These are phyloP conservation scores for Puffinus mauretanicus DNA, from an alignment of 2,113 vertebrate genomes.

Conservation along the genomic window DNA sequence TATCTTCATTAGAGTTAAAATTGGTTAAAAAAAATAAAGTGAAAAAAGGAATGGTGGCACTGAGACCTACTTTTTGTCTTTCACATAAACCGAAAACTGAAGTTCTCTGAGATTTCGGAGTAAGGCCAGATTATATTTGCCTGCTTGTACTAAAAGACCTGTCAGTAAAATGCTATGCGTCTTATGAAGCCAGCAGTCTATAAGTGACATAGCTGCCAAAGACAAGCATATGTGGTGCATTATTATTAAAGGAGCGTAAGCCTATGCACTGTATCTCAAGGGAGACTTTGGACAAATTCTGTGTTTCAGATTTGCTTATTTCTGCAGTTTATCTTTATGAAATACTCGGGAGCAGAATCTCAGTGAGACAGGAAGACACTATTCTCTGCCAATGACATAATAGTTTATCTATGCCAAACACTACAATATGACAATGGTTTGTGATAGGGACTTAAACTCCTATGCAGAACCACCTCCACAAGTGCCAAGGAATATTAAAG, in stretches of 20 bases:
- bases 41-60: neutral
- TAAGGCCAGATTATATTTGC: neutral
- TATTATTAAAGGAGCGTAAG: neutral
- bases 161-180: neutral
- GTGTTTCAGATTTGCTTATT: conserved; percentile 6
- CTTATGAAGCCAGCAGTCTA: neutral
- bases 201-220: neutral
- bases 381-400: neutral
- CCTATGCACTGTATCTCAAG: neutral
- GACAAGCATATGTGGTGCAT: neutral
- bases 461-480: conserved; percentile 20
- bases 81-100: neutral
- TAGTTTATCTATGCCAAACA: conserved; percentile 16
- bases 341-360: neutral
- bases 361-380: neutral
- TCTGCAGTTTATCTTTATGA: conserved; percentile 2
- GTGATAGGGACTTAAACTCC: conserved; percentile 52
- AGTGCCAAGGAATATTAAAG: conserved; percentile 70
- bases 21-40: neutral
- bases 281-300: neutral
- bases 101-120: neutral
- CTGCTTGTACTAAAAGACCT: neutral
- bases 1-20: neutral
- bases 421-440: neutral
- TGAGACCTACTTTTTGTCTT: neutral